A percentile compares a stretch with the other conserved stretches of the same genome.
Conservation (phyloP, 1,140 invertebrate species). For the Phymastichus coffea region DNA sequence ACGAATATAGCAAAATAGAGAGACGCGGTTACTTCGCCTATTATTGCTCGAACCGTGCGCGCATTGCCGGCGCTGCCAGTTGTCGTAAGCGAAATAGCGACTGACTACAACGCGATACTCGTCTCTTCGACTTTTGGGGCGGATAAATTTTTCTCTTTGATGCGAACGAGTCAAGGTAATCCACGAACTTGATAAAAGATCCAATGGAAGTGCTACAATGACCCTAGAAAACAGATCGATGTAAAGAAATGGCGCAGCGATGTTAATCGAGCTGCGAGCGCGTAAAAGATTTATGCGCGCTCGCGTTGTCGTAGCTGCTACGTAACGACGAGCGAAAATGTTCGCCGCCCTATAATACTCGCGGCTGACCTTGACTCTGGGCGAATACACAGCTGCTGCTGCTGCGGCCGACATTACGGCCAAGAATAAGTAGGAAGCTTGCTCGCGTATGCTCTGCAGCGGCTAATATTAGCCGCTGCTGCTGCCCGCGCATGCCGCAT, state of each 20-base stretch:
- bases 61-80: too few relatives aligned
- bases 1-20: too few relatives aligned
- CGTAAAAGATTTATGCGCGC: background rate
- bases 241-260: background rate
- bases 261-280: background rate
- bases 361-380: slow-evolving; percentile 56
- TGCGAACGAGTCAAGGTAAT: too few relatives aligned
- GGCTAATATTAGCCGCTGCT: slow-evolving; percentile 52
- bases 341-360: slow-evolving; percentile 41
- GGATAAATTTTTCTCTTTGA: too few relatives aligned
- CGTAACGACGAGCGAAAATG: background rate
- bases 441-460: slow-evolving; percentile 44
- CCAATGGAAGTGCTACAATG: background rate
- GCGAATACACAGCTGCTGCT: slow-evolving; percentile 43
- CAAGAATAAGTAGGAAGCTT: slow-evolving; percentile 38
- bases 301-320: too few relatives aligned
- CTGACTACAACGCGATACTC: too few relatives aligned
- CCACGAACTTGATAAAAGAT: background rate
- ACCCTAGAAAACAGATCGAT: too few relatives aligned
- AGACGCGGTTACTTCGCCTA: too few relatives aligned
- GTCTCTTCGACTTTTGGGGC: too few relatives aligned
- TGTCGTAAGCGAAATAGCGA: too few relatives aligned
- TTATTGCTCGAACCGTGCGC: too few relatives aligned
- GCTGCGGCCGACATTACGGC: slow-evolving; percentile 41
- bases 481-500: slow-evolving; percentile 29